A percentile compares a stretch with the other conserved stretches of the same genome.
phyloP scores from a whole-genome alignment of 1,140 invertebrate species.

The Tachypleus tridentatus region DNA sequence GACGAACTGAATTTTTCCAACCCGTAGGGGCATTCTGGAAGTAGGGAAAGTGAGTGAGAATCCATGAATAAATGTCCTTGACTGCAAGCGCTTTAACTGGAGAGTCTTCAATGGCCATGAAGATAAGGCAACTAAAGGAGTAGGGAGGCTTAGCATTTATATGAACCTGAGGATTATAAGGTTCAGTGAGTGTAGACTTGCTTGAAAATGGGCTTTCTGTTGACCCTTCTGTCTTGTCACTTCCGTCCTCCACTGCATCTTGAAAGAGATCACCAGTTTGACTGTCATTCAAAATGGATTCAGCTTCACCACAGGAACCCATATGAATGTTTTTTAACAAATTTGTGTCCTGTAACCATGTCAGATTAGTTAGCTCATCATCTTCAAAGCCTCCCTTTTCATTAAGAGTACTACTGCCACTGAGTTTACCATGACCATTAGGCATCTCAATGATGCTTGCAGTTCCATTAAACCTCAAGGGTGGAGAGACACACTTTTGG shows the following conservation, averaged over 20 bases:
- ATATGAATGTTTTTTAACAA: slow-evolving; percentile 50
- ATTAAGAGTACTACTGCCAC: too few relatives aligned
- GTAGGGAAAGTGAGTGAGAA: slow-evolving; percentile 50
- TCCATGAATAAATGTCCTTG: slow-evolving; percentile 97
- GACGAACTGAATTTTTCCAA: slow-evolving; percentile 46
- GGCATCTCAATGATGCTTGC: too few relatives aligned
- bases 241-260: slow-evolving; percentile 20
- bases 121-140: slow-evolving; percentile 89
- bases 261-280: slow-evolving; percentile 20
- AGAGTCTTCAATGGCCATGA: slow-evolving; percentile 93
- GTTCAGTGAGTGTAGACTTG: slow-evolving; percentile 12
- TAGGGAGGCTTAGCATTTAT: slow-evolving; percentile 82
- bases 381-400: slow-evolving; percentile 36
- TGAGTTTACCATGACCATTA: too few relatives aligned
- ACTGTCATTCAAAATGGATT: slow-evolving; percentile 4
- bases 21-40: slow-evolving; percentile 41
- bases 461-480: too few relatives aligned
- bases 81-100: slow-evolving; percentile 77
- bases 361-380: slow-evolving; percentile 75
- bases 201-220: too few relatives aligned
- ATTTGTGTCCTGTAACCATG: slow-evolving; percentile 85
- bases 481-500: too few relatives aligned
- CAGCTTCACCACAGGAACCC: slow-evolving; percentile 7
- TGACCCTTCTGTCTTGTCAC: slow-evolving; percentile 27
- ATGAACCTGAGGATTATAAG: slow-evolving; percentile 50